A percentile compares a stretch with the other conserved stretches of the same genome.
phyloP scores from a whole-genome alignment of 1,140 invertebrate species.

The Cydia fagiglandana region DNA sequence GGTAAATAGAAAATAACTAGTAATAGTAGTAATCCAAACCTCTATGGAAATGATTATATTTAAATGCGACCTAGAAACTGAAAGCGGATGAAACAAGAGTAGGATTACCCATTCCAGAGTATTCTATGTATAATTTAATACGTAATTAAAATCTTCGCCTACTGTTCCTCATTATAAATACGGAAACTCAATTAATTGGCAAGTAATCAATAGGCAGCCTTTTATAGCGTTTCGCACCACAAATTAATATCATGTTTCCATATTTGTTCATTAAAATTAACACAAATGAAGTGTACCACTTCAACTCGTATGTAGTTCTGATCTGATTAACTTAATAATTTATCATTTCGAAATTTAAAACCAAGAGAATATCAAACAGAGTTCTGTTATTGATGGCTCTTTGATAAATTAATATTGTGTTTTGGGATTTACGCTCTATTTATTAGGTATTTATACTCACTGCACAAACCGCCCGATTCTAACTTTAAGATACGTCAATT shows the following conservation, averaged over 20 bases:
- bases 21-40: neutral
- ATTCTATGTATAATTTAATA: neutral
- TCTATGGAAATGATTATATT: neutral
- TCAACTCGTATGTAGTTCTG: neutral
- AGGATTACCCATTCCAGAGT: neutral
- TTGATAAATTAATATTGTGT: neutral
- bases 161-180: neutral
- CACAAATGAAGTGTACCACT: neutral
- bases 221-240: constrained; percentile 13
- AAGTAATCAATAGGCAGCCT: constrained; percentile 27
- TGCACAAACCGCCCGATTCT: too few relatives aligned
- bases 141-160: neutral
- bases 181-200: constrained; percentile 15
- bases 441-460: neutral
- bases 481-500: too few relatives aligned
- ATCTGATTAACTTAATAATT: neutral
- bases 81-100: neutral
- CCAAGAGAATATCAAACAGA: neutral
- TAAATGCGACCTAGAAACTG: neutral
- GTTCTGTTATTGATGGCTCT: neutral
- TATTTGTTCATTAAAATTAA: neutral
- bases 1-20: neutral
- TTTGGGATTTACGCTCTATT: neutral
- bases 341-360: neutral
- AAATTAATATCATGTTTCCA: constrained; percentile 25